A percentile compares a stretch with the other conserved stretches of the same genome.
These are phyloP conservation scores for Acipenser oxyrinchus DNA, from an alignment of 2,797 vertebrate species.

Conservation along the genomic window DNA sequence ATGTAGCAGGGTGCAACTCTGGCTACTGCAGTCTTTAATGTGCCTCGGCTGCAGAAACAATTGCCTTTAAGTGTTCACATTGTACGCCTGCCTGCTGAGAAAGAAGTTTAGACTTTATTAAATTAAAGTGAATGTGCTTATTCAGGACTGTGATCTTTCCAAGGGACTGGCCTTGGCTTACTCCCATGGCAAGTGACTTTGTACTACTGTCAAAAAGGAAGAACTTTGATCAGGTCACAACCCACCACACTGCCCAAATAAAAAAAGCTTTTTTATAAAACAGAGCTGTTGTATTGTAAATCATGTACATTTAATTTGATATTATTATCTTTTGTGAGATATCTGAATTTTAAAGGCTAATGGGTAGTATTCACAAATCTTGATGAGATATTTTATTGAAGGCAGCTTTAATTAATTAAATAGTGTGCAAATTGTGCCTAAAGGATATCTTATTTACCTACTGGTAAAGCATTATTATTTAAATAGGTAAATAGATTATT, in stretches of 20 bases:
- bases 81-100: not conserved
- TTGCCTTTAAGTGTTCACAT: not conserved
- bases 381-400: too few species aligned
- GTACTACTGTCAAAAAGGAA: not conserved
- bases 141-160: not conserved
- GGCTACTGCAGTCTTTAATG: not conserved
- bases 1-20: slow-evolving; percentile 11
- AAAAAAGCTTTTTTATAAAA: not conserved
- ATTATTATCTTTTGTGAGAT: too few species aligned
- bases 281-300: too few species aligned
- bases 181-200: too few species aligned
- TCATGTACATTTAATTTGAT: too few species aligned
- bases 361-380: too few species aligned
- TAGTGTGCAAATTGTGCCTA: too few species aligned
- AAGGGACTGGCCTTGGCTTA: not conserved
- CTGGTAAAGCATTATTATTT: too few species aligned
- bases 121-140: not conserved
- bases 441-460: too few species aligned
- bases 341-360: too few species aligned
- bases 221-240: not conserved
- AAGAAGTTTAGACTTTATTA: not conserved
- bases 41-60: not conserved
- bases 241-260: not conserved
- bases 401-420: too few species aligned
- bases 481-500: too few species aligned